Percentiles rank a stretch among this genome's conserved stretches.
Conservation (phyloP, 1,140 invertebrate genomes). For the Magallana angulata region DNA sequence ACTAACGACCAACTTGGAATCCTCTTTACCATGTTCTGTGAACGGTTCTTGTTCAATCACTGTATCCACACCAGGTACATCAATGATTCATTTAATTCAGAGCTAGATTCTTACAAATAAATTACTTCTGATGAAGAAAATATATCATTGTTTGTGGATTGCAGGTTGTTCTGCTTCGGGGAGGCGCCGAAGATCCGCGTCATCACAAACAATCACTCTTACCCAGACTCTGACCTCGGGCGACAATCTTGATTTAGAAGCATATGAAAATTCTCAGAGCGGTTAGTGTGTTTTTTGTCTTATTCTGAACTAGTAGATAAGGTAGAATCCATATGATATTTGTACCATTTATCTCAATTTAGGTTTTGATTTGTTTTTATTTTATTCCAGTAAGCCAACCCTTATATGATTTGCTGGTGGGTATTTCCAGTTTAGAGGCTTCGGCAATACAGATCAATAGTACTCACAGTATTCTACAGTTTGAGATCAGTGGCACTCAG, state of each 20-base stretch:
- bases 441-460: slow-evolving; percentile 10
- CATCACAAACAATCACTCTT: not conserved
- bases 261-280: not conserved
- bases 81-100: not conserved
- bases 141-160: not conserved
- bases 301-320: no score
- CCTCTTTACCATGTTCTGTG: not conserved
- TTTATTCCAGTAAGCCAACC: slow-evolving; percentile 13
- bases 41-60: not conserved
- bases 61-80: not conserved
- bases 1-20: not conserved
- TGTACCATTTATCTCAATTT: no score
- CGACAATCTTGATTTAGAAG: slow-evolving; percentile 22
- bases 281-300: not conserved
- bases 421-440: not conserved
- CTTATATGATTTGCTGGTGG: not conserved
- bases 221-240: not conserved
- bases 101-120: not conserved
- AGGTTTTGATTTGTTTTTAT: not conserved
- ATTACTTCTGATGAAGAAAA: not conserved
- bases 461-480: not conserved
- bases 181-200: not conserved
- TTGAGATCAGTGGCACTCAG: not conserved
- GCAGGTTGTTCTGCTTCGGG: not conserved
- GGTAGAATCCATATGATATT: no score